Base-by-base conservation (phyloP, 35 echinoderm and acorn worm species). In the Hemicentrotus pulcherrimus region DNA sequence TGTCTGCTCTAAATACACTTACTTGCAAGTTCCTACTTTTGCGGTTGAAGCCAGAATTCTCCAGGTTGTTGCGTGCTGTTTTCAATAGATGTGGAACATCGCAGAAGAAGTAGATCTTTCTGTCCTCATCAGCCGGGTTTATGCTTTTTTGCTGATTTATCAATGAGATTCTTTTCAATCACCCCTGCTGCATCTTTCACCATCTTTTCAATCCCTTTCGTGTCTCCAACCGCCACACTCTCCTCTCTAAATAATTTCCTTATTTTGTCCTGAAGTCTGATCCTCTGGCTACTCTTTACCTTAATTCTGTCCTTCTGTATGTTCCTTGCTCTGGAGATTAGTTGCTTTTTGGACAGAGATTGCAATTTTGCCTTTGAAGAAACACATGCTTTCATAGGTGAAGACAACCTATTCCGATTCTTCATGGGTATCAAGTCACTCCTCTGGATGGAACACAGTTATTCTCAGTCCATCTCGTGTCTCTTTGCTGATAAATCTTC, bases 51-150 rank as follows among this genome's bases (percentile, higher is more conserved):
- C 96, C 96, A 78, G 96, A 96, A 48, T 96, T 96, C 65, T 97
- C 96, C 95, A 71, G 61, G 31, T 96, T 96, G 41, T 97, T 97
- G 9, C 96, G 31, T 5, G 95, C 85, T 6, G 96, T 97, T 32
- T 97, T 96, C 0, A 97, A 19, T 6, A 97, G 94, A 70, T 97
- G 96, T 59, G 52, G 52, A 1, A 96, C 96, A 71, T 97, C 96
- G 47, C 95, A 97, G 15, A 97, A 50, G 22, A 97, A 97, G 47
- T 88, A 97, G 11, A 97, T 92, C 30, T 41, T 92, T 47, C 90
- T 33, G 8, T 33, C 46, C 41, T 24, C 32, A 92, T 92, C 90
- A 11, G 30, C 6, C 0, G 32, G 90, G 46, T 46, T n/a, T 6
- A 92, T 28, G 71, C 52, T 8, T 47, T 4, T 61, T 46, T 11